Percentiles rank a stretch among this genome's conserved stretches.
Evolutionary conservation across 2,888 invertebrate species (phyloP).

Genomic region (Sialis lutaria): DNA sequence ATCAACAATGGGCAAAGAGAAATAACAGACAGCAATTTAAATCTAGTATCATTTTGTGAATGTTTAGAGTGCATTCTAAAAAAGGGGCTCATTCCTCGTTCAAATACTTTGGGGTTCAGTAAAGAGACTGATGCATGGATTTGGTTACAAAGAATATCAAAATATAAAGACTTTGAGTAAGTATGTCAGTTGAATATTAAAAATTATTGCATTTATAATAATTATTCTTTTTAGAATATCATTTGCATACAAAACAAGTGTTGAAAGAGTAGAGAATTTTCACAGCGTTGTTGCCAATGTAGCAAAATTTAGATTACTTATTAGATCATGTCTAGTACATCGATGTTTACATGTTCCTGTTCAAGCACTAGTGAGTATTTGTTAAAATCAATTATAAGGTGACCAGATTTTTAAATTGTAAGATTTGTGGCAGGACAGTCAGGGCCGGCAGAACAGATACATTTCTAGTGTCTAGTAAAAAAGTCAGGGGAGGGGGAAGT

Average conservation of each 20-base stretch:
- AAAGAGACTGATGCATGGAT: conserved; percentile 29
- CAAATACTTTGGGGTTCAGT: conserved; percentile 24
- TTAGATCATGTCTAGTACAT: conserved; percentile 29
- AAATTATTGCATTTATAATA: conserved; percentile 1
- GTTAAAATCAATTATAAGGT: too few species aligned
- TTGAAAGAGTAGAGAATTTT: conserved; percentile 26
- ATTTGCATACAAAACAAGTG: conserved; percentile 24
- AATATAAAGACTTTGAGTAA: neutral
- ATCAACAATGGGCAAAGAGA: conserved; percentile 14
- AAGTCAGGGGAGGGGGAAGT: too few species aligned
- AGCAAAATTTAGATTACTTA: conserved; percentile 30
- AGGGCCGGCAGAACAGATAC: too few species aligned
- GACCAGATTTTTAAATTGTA: too few species aligned
- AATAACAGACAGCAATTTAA: conserved; percentile 29
- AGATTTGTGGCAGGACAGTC: too few species aligned
- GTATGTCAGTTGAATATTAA: neutral
- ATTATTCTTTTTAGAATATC: conserved; percentile 17
- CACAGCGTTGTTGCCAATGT: conserved; percentile 23
- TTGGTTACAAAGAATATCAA: conserved; percentile 24
- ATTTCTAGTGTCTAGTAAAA: too few species aligned
- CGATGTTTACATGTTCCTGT: conserved; percentile 35
- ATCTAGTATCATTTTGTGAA: conserved; percentile 30
- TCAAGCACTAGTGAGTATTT: conserved; percentile 26
- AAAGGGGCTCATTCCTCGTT: conserved; percentile 29
- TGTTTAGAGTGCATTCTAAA: conserved; percentile 37